Conservation (phyloP, 2,888 invertebrate species). For the Candidula unifasciata region DNA sequence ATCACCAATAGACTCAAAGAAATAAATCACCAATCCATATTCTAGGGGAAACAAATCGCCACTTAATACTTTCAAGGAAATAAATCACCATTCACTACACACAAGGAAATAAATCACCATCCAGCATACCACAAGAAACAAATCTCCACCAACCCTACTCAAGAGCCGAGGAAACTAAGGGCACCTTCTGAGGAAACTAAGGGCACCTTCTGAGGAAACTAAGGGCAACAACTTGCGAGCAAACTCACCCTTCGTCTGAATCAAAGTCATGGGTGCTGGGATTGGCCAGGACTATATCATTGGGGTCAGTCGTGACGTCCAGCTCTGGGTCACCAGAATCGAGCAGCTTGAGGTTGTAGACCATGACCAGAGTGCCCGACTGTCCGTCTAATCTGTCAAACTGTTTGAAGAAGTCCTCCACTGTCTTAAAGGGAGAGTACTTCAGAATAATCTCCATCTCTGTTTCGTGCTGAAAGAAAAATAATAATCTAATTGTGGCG, state of each 20-base stretch:
- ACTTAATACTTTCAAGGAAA: too few species aligned
- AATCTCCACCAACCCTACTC: not conserved
- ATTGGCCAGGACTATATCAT: conserved; percentile 77
- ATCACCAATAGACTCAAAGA: too few species aligned
- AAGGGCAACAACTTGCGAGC: too few species aligned
- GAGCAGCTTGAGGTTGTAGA: conserved; percentile 78
- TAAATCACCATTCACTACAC: too few species aligned
- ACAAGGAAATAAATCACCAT: too few species aligned
- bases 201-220: not conserved
- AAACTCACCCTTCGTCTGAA: conserved; percentile 75
- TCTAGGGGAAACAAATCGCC: too few species aligned
- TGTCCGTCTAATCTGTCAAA: conserved; percentile 77
- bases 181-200: not conserved
- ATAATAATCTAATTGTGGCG: not conserved
- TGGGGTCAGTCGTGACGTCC: conserved; percentile 74
- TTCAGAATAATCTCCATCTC: conserved; percentile 78
- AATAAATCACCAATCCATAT: too few species aligned
- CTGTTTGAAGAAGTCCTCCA: conserved; percentile 75
- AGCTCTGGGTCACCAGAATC: conserved; percentile 78
- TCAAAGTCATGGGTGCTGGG: conserved; percentile 73
- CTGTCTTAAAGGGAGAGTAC: conserved; percentile 78
- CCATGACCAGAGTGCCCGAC: conserved; percentile 78
- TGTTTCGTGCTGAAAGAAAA: conserved; percentile 72
- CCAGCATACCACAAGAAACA: too few species aligned
- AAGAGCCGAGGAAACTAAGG: not conserved